Conservation (phyloP, 2,888 invertebrate genomes). For the Troilus luridus region DNA sequence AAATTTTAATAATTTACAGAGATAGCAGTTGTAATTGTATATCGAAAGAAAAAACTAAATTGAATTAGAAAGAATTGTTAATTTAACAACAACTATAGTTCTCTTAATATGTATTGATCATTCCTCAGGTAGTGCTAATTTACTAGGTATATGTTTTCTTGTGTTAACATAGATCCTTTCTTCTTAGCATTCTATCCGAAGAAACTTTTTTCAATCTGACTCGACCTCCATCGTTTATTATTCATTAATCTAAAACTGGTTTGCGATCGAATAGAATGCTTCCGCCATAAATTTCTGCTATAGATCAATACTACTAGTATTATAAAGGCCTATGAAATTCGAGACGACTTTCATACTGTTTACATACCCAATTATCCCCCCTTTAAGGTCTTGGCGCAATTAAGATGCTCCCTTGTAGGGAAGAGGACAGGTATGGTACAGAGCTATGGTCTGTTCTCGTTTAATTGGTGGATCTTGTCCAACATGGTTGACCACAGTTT, state of each 20-base stretch:
- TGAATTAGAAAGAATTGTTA: too few relatives aligned
- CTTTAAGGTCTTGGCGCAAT: background rate
- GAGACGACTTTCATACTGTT: background rate
- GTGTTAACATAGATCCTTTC: too few relatives aligned
- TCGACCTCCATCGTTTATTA: background rate
- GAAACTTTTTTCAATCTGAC: too few relatives aligned
- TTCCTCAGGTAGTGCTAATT: too few relatives aligned
- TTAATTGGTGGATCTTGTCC: slow-evolving; percentile 32
- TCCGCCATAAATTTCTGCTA: background rate
- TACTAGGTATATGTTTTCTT: too few relatives aligned
- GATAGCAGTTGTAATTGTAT: too few relatives aligned
- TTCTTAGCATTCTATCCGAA: too few relatives aligned
- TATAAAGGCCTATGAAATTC: background rate
- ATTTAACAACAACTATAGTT: too few relatives aligned
- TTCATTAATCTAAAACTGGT: background rate
- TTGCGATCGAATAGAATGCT: background rate
- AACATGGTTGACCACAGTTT: slow-evolving; percentile 35
- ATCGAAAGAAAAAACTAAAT: too few relatives aligned
- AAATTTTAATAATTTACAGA: too few relatives aligned
- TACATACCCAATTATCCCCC: background rate
- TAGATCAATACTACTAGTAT: background rate
- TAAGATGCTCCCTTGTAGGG: background rate
- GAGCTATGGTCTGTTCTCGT: background rate
- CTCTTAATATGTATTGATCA: too few relatives aligned
- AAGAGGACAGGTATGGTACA: background rate